Evolutionary conservation across 2,797 vertebrate genomes (phyloP), one percentile per base, ranked within the genome.

Genomic region (Adelosebastes latens): DNA sequence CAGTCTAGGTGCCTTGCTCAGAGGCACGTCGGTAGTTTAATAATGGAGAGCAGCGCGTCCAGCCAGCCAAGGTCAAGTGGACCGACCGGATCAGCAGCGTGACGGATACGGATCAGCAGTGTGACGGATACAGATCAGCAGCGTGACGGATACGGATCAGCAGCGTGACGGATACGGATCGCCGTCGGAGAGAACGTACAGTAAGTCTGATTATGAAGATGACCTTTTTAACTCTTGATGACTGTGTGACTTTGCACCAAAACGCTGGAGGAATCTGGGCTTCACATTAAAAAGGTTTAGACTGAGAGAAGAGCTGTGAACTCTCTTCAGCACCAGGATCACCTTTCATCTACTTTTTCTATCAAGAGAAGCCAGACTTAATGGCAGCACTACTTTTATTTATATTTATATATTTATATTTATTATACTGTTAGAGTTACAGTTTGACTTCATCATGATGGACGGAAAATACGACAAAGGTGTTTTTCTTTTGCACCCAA

Each of bases 21-120:
- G 22, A 4, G n/a, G 27, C 25, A 16, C 12, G 2, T 13, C 2
- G 8, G 3, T 6, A 3, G 29, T 18, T n/a, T n/a, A n/a, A 0
- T 66, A 7, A 32, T 10, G 52, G 32, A 63, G 20, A 25, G 16
- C 55, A 29, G 25, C 27, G 4, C 1, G 27, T 55, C 13, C 20
- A 5, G 69, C 56, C 56, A 4, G 31, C 31, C 31, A 9, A n/a
- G n/a, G n/a, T n/a, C 20, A n/a, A 2, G 7, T 18, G 24, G 55
- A 8, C 10, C 0, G 6, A 14, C 4, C 1, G 8, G 66, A 32
- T 20, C 52, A 25, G 4, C 58, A 61, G 39, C 16, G 16, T 11
- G 32, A 10, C 4, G 20, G 61, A 22, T 1, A n/a, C n/a, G n/a
- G n/a, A n/a, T n/a, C n/a, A n/a, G n/a, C n/a, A n/a, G n/a, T n/a